Evolutionary conservation across 1,140 invertebrate species (phyloP).

Genomic region (Drosophila burlai): DNA sequence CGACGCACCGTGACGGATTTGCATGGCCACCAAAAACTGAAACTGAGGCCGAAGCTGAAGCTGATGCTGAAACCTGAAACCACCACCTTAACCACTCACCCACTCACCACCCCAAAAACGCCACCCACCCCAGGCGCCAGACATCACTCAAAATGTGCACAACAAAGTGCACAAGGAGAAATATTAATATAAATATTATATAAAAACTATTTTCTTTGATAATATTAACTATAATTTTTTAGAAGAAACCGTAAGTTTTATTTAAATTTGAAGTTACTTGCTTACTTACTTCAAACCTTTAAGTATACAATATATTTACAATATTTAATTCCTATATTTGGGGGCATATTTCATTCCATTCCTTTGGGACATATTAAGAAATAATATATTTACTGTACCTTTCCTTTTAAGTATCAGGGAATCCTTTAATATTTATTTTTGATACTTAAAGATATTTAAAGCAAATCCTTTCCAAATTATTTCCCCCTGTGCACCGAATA

Average conservation of each 20-base stretch:
- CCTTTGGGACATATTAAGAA: too few species aligned
- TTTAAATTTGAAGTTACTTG: neutral
- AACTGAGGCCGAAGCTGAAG: neutral
- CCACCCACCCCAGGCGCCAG: conserved; percentile 32
- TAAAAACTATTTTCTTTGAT: neutral
- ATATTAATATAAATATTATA: neutral
- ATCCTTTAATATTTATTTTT: too few species aligned
- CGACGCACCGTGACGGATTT: conserved; percentile 74
- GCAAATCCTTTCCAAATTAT: neutral
- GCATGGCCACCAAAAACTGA: conserved; percentile 54
- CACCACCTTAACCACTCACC: conserved; percentile 44
- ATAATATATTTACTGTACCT: neutral
- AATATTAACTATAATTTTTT: neutral
- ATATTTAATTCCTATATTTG: neutral
- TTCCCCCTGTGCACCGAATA: conserved; percentile 18
- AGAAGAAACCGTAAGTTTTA: neutral
- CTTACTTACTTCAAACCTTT: neutral
- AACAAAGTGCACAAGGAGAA: conserved; percentile 44
- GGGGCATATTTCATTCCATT: too few species aligned
- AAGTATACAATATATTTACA: neutral
- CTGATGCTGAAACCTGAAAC: conserved; percentile 21
- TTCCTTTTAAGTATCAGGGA: neutral
- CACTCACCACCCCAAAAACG: conserved; percentile 34
- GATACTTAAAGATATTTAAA: too few species aligned
- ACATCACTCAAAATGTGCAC: conserved; percentile 81